phyloP scores from a whole-genome alignment of 1,140 invertebrate genomes.

The Trachelipus rathkii region DNA sequence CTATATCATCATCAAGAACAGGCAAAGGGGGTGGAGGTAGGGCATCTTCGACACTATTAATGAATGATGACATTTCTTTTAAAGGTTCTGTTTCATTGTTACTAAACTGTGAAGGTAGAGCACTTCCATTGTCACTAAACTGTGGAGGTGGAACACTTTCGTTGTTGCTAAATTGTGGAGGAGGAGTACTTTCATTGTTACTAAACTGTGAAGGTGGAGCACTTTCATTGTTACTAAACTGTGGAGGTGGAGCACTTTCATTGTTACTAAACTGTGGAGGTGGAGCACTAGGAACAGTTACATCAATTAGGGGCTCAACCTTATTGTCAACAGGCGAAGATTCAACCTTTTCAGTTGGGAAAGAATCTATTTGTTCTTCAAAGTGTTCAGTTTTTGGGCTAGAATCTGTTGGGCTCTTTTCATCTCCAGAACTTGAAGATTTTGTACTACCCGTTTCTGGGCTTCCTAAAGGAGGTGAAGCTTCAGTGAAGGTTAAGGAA shows the following conservation, averaged over 20 bases:
- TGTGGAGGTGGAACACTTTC: too few species aligned
- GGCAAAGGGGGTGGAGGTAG: conserved; percentile 12
- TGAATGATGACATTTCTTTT: not conserved
- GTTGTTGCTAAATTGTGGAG: not conserved
- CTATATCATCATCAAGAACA: not conserved
- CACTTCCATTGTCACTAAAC: not conserved
- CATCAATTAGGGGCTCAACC: too few species aligned
- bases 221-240: conserved; percentile 12
- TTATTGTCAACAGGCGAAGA: too few species aligned
- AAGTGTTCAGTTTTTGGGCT: too few species aligned
- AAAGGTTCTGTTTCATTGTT: not conserved
- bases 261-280: conserved; percentile 23
- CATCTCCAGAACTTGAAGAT: not conserved
- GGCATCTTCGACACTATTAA: conserved; percentile 4
- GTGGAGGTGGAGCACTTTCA: conserved; percentile 16
- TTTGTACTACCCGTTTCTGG: conserved; percentile 1
- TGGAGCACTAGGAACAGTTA: too few species aligned
- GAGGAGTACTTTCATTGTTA: not conserved
- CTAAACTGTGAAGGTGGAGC: conserved; percentile 27
- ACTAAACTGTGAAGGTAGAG: not conserved
- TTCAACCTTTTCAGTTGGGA: too few species aligned
- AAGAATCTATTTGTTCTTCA: too few species aligned
- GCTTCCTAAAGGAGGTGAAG: not conserved
- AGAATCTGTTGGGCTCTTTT: too few species aligned
- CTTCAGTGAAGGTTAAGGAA: not conserved